Base-by-base conservation (phyloP, 2,888 invertebrate species). In the Pristionchus exspectatus region DNA sequence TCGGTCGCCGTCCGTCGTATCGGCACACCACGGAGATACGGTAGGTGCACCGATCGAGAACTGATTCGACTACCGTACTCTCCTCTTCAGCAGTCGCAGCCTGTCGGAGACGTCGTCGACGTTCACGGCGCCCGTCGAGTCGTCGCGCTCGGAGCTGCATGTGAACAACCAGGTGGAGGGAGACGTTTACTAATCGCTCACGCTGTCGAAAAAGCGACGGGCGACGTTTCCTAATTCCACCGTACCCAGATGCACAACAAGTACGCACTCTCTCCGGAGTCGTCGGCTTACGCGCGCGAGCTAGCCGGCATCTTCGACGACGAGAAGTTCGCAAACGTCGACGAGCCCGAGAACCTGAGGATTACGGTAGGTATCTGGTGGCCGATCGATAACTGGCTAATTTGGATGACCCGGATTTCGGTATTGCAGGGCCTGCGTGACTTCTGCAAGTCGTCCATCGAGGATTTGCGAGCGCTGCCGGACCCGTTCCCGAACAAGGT, bases 221-320 rank as follows among this genome's bases (percentile, higher is more conserved):
- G 9, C 63, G 63, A 63, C 63, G 63, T 63, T 59, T 56, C 33
- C 50, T 10, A 56, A 59, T 54, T 21, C 38, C 59, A 81, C 77
- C 77, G 77, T 81, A n/a, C n/a, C 38, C 69, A 87, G 87, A 44
- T 56, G 66, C 30, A 59, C 87, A 69, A 69, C 66, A 87, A 87
- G 87, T 87, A 69, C 66, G 66, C 87, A 14, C 66, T 69, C 14
- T 87, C 87, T 3, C 87, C 87, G 50, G 66, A 66, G 69, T n/a
- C 66, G 30, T 85, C 59, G 30, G 84, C 84, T 33, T 85, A 85
- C 38, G 84, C 84, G 33, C 14, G 24, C 33, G 59, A 59, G 59
- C 59, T 85, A 21, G 18, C 30, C 59, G 84, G 84, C 84, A 59
- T 59, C 33, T 85, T 85, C 33, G 59, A 56, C 59, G 84, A 85